These are phyloP conservation scores for Drosophila meridionalis DNA, from an alignment of 2,888 invertebrate genomes.

Conservation along the genomic window DNA sequence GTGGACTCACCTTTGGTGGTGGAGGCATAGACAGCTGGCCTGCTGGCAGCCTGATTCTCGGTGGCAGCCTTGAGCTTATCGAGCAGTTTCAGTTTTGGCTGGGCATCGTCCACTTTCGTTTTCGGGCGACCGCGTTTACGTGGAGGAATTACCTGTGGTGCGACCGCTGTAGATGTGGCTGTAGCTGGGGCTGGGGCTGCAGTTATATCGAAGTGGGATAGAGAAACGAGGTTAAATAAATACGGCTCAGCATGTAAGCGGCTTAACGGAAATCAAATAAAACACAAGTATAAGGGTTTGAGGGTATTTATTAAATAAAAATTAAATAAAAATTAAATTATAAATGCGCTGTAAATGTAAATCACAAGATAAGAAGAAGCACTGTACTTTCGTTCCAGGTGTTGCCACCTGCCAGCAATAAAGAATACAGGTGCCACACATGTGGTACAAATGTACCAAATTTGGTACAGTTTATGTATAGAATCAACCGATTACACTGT, in stretches of 20 bases:
- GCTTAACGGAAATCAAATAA: conserved; percentile 60
- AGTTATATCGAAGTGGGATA: conserved; percentile 13
- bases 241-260: conserved; percentile 1
- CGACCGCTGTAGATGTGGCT: conserved; percentile 63
- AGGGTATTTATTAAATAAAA: conserved; percentile 60
- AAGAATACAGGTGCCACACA: conserved; percentile 25
- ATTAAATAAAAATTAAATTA: conserved; percentile 30
- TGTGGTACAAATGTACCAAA: conserved; percentile 2
- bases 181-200: conserved; percentile 60
- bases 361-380: conserved; percentile 56
- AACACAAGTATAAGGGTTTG: conserved; percentile 62
- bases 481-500: background rate
- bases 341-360: conserved; percentile 55
- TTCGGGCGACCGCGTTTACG: conserved; percentile 79
- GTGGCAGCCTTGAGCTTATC: conserved; percentile 73
- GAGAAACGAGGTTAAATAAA: conserved; percentile 53
- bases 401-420: conserved; percentile 36
- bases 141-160: conserved; percentile 47
- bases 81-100: conserved; percentile 66
- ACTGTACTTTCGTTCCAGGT: conserved; percentile 52
- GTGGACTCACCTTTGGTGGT: conserved; percentile 80
- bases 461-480: background rate
- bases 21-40: conserved; percentile 81
- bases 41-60: conserved; percentile 55
- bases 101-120: conserved; percentile 48